Evolutionary conservation across 1,140 invertebrate genomes (phyloP), one percentile per base, ranked within the genome.

Genomic region (Aphelinus atriplicis): DNA sequence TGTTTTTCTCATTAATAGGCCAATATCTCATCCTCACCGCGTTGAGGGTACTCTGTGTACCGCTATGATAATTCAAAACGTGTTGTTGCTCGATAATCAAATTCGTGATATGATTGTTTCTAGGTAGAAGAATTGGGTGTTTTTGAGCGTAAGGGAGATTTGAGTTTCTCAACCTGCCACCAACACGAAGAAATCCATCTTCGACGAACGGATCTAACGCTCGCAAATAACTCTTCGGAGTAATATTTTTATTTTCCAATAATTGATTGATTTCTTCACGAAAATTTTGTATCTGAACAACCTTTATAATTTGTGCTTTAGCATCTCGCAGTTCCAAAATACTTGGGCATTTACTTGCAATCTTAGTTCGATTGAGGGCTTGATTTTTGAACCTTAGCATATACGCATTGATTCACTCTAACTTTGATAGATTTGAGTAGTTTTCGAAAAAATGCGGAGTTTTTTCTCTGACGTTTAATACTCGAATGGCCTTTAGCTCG

Each of bases 21-120:
- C 81, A 85, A 76, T 78, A 84, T 43, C 65, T 77, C 60, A 78
- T 76, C 45, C 78, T 69, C 58, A 83, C 65, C 1, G 61, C 58
- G 43, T 72, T 53, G 9, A 82, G 70, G 56, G 80, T 65, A 4
- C 79, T 61, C 26, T 79, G 79, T 26, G 74, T 64, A 2, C 80
- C 81, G 45, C 77, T 72, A 77, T 84, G 81, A 48, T 80, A 51
- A 43, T 77, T 63, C 47, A 64, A 77, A 7, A 75, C 3, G 58
- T 82, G 80, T 47, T 78, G 71, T 53, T 70, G 48, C n/a, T 58
- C 46, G n/a, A 82, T 79, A 60, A 82, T 77, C n/a, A 82, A 26
- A 0, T 26, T 26, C 26, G 26, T 26, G 26, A 26, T 26, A 26
- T 26, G 26, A 26, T 26, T 26, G 26, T 26, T 26, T 26, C 26